These are phyloP conservation scores for Odontamblyopus lacepedii DNA, from an alignment of 2,797 vertebrate species.

Conservation along the genomic window DNA sequence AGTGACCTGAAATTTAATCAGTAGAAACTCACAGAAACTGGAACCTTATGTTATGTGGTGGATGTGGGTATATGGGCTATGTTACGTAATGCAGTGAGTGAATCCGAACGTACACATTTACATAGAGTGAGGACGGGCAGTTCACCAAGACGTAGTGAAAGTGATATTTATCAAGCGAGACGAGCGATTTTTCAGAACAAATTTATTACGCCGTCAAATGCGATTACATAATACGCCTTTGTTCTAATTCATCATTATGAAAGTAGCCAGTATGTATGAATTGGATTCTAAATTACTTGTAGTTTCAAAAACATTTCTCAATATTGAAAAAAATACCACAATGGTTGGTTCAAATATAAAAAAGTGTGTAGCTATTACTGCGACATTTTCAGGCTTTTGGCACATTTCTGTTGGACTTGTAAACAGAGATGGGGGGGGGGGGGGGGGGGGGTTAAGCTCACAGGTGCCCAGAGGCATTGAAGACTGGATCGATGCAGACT, in stretches of 20 bases:
- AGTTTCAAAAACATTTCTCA: not conserved
- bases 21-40: not conserved
- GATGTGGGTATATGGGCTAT: not conserved
- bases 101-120: slow-evolving; percentile 26
- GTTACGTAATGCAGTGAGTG: slow-evolving; percentile 24
- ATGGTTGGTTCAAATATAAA: not conserved
- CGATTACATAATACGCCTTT: too few relatives aligned
- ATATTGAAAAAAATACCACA: not conserved
- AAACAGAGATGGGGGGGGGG: too few relatives aligned
- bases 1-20: not conserved
- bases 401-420: not conserved
- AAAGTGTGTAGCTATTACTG: too few relatives aligned
- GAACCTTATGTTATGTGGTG: not conserved
- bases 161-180: slow-evolving; percentile 7
- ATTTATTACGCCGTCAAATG: not conserved
- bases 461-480: not conserved
- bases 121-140: not conserved
- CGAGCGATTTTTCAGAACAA: not conserved
- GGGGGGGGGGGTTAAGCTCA: not conserved
- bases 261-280: not conserved
- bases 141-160: not conserved
- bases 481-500: not conserved
- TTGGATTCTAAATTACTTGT: not conserved
- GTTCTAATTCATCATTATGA: too few relatives aligned
- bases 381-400: not conserved